Percentiles rank a stretch among this genome's conserved stretches.
These are phyloP conservation scores for Hassar affinis DNA, from an alignment of 2,113 vertebrate species.

Conservation along the genomic window DNA sequence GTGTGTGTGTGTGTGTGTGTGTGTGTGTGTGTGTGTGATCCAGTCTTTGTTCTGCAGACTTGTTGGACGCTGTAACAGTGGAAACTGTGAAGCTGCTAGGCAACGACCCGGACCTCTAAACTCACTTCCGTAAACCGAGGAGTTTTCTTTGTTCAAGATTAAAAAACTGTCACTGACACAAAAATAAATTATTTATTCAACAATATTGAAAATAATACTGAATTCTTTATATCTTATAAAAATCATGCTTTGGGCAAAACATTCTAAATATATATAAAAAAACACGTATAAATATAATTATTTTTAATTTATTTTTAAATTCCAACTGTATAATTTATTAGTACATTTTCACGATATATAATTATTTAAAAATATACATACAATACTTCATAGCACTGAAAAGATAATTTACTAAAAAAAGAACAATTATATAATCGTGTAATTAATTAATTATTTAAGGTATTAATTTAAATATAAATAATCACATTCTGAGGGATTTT, in stretches of 20 bases:
- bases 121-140: neutral
- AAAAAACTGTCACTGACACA: neutral
- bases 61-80: neutral
- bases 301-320: neutral
- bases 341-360: neutral
- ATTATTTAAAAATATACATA: neutral
- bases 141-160: neutral
- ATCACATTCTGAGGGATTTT: neutral
- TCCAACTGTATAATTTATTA: neutral
- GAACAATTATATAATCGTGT: neutral
- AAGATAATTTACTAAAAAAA: too few species aligned
- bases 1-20: conserved; percentile 17
- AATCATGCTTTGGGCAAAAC: neutral
- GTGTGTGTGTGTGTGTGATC: conserved; percentile 14
- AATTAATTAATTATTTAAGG: neutral
- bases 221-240: too few species aligned
- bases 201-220: too few species aligned
- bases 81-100: conserved; percentile 3
- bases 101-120: neutral
- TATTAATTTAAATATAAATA: neutral
- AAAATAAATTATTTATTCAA: too few species aligned
- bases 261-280: neutral
- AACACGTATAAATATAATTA: neutral
- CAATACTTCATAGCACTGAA: too few species aligned
- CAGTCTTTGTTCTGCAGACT: neutral